A percentile compares a stretch with the other conserved stretches of the same genome.
These are phyloP conservation scores for Gryllus bimaculatus DNA, from an alignment of 1,140 invertebrate species.

Conservation along the genomic window DNA sequence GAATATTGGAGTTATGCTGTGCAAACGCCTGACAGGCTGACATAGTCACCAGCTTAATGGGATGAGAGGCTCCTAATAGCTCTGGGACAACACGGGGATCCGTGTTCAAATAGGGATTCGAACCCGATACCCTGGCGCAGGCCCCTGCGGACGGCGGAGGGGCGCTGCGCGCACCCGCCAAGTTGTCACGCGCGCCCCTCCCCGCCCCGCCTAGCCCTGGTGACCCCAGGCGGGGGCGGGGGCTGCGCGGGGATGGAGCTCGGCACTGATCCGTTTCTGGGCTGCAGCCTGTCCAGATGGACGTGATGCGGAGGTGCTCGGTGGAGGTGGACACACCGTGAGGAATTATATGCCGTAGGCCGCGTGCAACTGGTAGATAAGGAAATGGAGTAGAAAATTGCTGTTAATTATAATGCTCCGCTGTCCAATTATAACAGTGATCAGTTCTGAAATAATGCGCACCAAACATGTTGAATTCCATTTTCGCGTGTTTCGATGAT, in stretches of 20 bases:
- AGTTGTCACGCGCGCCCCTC: not conserved
- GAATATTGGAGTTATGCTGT: slow-evolving; percentile 4
- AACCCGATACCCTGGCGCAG: not conserved
- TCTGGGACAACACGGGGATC: slow-evolving; percentile 2
- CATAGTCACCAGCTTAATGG: not conserved
- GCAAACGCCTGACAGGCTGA: not conserved
- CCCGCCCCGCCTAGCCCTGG: too few relatives aligned
- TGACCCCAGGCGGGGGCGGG: not conserved
- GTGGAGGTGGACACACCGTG: not conserved
- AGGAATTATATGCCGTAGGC: too few relatives aligned
- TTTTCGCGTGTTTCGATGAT: too few relatives aligned
- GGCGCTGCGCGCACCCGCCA: not conserved
- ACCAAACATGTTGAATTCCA: too few relatives aligned
- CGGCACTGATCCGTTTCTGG: not conserved
- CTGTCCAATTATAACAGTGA: too few relatives aligned
- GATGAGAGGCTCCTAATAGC: slow-evolving; percentile 3
- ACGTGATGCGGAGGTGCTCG: too few relatives aligned
- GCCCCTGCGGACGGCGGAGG: not conserved
- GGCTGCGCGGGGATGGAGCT: not conserved
- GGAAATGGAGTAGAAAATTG: too few relatives aligned
- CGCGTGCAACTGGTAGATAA: too few relatives aligned
- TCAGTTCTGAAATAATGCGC: too few relatives aligned
- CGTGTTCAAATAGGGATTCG: slow-evolving; percentile 3
- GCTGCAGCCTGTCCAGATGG: not conserved
- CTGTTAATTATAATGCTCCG: too few relatives aligned